Conservation (phyloP, 2,888 invertebrate species). For the Caenorhabditis sp. region DNA sequence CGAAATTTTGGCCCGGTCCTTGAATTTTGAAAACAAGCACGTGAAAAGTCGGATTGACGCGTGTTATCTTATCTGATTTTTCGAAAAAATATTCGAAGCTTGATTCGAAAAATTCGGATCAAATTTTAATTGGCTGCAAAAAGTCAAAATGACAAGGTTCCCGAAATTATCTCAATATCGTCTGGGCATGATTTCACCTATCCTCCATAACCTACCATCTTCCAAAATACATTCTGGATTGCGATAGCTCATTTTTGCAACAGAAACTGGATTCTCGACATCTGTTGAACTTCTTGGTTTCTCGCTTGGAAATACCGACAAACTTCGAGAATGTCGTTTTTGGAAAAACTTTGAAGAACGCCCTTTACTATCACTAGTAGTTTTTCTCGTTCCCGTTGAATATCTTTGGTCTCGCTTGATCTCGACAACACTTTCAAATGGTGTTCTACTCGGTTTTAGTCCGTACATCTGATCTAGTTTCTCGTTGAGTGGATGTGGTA, state of each 20-base stretch:
- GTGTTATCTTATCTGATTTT: too few relatives aligned
- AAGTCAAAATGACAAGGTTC: too few relatives aligned
- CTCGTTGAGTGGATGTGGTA: slow-evolving; percentile 52
- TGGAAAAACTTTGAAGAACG: slow-evolving; percentile 24
- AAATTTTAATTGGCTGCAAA: too few relatives aligned
- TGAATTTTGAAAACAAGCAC: too few relatives aligned
- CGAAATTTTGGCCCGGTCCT: too few relatives aligned
- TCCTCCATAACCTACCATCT: slow-evolving; percentile 25
- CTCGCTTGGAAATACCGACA: slow-evolving; percentile 11
- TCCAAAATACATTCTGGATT: slow-evolving; percentile 37
- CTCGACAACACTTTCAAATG: slow-evolving; percentile 35
- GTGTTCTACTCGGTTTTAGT: slow-evolving; percentile 14
- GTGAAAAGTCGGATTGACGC: too few relatives aligned
- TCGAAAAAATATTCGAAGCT: too few relatives aligned
- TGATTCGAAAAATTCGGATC: too few relatives aligned
- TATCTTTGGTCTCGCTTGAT: slow-evolving; percentile 28
- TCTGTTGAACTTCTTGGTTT: slow-evolving; percentile 34
- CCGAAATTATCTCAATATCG: too few relatives aligned
- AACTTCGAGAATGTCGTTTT: slow-evolving; percentile 20
- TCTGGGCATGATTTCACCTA: too few relatives aligned
- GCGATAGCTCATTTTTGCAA: slow-evolving; percentile 23
- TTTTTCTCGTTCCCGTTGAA: slow-evolving; percentile 25
- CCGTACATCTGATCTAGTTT: slow-evolving; percentile 37
- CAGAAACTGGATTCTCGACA: slow-evolving; percentile 18
- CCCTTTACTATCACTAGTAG: slow-evolving; percentile 1